phyloP scores from a whole-genome alignment of 2,113 vertebrate species.

The Silurus glanis region DNA sequence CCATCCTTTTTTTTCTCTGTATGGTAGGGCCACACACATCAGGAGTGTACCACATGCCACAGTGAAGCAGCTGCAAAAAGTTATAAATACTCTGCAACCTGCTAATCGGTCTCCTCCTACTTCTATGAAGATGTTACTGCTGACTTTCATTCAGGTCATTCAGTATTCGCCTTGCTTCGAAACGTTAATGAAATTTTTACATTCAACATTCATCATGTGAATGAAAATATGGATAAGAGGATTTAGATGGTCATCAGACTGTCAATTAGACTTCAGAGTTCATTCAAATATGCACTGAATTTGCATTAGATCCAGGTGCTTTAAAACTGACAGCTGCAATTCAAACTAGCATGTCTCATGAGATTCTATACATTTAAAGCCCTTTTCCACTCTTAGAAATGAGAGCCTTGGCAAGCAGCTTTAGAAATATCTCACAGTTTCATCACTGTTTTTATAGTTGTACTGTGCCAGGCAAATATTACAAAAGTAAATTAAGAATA shows the following conservation, averaged over 20 bases:
- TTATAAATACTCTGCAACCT: slow-evolving; percentile 44
- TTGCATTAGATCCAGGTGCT: background rate
- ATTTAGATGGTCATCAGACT: background rate
- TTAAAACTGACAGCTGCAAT: slow-evolving; percentile 6
- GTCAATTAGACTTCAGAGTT: background rate
- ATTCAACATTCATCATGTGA: background rate
- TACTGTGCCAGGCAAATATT: background rate
- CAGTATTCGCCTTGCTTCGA: background rate
- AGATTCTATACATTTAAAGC: slow-evolving; percentile 8
- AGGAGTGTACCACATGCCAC: slow-evolving; percentile 41
- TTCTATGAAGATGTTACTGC: slow-evolving; percentile 2
- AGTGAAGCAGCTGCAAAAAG: slow-evolving; percentile 44
- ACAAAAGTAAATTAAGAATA: background rate
- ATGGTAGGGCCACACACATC: slow-evolving; percentile 47
- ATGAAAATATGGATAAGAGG: background rate
- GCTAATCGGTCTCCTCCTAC: slow-evolving; percentile 10
- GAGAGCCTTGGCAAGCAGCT: background rate
- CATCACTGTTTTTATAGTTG: background rate
- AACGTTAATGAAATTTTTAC: background rate
- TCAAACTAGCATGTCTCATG: background rate
- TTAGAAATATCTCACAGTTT: slow-evolving; percentile 3
- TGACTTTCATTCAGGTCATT: slow-evolving; percentile 20
- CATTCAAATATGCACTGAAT: background rate
- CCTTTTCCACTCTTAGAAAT: background rate
- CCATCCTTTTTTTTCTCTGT: slow-evolving; percentile 11